Percentiles rank a stretch among this genome's conserved stretches.
Evolutionary conservation across 2,888 invertebrate genomes (phyloP).

Genomic region (Conchocele bisecta): DNA sequence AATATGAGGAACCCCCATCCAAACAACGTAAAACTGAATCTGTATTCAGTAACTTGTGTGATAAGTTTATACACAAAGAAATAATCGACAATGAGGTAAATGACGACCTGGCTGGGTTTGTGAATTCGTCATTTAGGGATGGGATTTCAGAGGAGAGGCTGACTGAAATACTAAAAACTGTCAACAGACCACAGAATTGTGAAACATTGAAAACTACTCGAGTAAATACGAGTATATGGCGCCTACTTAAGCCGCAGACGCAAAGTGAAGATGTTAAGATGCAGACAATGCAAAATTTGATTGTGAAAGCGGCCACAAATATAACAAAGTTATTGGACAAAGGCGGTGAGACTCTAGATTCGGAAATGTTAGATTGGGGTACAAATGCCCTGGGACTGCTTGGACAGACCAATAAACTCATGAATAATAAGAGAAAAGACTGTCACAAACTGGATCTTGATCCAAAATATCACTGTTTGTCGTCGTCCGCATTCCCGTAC

Average conservation of each 20-base stretch:
- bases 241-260: constrained; percentile 2
- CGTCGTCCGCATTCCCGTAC: neutral
- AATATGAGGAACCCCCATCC: too few species aligned
- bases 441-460: neutral
- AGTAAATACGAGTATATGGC: constrained; percentile 12
- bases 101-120: neutral
- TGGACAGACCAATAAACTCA: constrained; percentile 4
- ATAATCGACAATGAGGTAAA: constrained; percentile 9
- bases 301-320: constrained; percentile 14
- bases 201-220: neutral
- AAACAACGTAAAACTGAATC: too few species aligned
- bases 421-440: neutral
- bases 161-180: constrained; percentile 1
- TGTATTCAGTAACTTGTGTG: neutral
- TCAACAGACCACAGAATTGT: neutral
- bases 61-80: constrained; percentile 3
- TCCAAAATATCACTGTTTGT: too few species aligned
- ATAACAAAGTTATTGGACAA: constrained; percentile 10
- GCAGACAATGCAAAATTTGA: constrained; percentile 1
- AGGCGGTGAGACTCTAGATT: neutral
- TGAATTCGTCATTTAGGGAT: neutral
- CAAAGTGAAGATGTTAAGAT: constrained; percentile 15
- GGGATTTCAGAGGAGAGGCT: constrained; percentile 7
- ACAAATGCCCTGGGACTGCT: constrained; percentile 12
- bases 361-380: neutral